Conservation (phyloP, 2,113 vertebrate species). For the Verasper variegatus region DNA sequence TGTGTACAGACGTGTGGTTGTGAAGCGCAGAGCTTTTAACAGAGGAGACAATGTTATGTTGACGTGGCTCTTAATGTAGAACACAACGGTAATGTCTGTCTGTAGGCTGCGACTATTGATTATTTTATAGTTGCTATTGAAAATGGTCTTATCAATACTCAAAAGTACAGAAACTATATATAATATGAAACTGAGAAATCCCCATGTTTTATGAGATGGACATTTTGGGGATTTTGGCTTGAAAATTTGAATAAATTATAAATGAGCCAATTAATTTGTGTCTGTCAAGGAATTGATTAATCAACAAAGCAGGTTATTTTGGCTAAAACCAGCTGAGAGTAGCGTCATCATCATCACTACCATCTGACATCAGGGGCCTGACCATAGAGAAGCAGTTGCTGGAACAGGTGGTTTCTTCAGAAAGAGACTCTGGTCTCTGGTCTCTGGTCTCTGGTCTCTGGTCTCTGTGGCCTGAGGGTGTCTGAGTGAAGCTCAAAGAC, state of each 20-base stretch:
- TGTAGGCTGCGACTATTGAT: too few species aligned
- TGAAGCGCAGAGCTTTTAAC: not conserved
- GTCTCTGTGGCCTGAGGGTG: slow-evolving; percentile 19
- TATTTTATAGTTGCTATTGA: too few species aligned
- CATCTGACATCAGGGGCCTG: not conserved
- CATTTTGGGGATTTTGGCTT: too few species aligned
- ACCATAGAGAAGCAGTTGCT: not conserved
- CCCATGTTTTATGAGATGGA: too few species aligned
- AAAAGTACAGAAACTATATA: too few species aligned
- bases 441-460: not conserved
- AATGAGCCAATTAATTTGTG: too few species aligned
- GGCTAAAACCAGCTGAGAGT: not conserved
- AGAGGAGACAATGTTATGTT: not conserved
- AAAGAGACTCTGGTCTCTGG: not conserved
- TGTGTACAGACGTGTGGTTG: not conserved
- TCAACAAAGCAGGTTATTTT: not conserved
- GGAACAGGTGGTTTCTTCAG: slow-evolving; percentile 43
- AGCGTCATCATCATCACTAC: slow-evolving; percentile 31
- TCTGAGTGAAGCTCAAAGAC: slow-evolving; percentile 38
- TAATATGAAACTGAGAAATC: too few species aligned
- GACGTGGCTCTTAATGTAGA: not conserved
- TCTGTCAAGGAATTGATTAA: too few species aligned
- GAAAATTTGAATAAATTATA: too few species aligned
- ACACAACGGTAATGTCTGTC: not conserved
- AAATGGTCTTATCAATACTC: too few species aligned